Evolutionary conservation across 2,113 vertebrate genomes (phyloP).

Genomic region (Strix aluco): DNA sequence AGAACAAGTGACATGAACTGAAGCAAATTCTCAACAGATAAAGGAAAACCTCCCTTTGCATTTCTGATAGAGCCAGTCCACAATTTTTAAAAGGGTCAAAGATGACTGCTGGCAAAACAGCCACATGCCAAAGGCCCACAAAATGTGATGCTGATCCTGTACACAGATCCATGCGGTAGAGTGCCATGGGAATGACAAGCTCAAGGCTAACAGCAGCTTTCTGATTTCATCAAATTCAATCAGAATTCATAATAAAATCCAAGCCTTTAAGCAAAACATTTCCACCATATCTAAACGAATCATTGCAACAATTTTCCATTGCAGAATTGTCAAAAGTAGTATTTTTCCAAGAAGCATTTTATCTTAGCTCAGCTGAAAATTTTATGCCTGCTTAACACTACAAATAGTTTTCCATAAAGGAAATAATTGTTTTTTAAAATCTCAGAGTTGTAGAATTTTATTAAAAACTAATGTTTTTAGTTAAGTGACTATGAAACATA

Average conservation of each 20-base stretch:
- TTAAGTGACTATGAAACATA: background rate
- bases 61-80: background rate
- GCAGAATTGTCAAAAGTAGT: background rate
- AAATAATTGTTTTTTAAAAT: background rate
- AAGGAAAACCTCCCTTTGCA: background rate
- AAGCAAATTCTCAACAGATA: background rate
- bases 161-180: fast-evolving
- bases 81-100: background rate
- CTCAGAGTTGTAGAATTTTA: background rate
- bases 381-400: background rate
- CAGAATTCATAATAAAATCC: background rate
- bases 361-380: background rate
- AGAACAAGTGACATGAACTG: background rate
- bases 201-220: background rate
- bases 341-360: background rate
- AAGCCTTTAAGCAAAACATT: background rate
- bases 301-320: background rate
- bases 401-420: background rate
- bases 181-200: background rate
- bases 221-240: background rate
- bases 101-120: background rate
- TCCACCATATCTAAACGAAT: background rate
- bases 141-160: background rate
- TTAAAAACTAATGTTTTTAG: background rate
- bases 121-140: background rate